A percentile compares a stretch with the other conserved stretches of the same genome.
Conservation (phyloP, 2,888 invertebrate species). For the Eudasyphora cyanicolor region DNA sequence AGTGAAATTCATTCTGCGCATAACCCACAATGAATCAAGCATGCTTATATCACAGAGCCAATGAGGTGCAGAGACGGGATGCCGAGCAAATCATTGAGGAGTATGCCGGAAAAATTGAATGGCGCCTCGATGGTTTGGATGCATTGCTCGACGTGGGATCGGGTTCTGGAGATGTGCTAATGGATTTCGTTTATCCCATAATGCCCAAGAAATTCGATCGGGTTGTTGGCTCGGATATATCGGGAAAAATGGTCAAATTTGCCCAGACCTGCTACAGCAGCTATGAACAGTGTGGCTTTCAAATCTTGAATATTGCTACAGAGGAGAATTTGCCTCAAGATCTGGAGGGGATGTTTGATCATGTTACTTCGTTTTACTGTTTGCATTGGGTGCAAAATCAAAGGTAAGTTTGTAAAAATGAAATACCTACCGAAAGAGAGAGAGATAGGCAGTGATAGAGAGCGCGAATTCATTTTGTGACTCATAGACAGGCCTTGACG, state of each 20-base stretch:
- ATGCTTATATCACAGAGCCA: constrained; percentile 85
- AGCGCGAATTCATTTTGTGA: background rate
- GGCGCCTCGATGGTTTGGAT: constrained; percentile 81
- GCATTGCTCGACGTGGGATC: constrained; percentile 87
- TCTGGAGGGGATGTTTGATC: constrained; percentile 82
- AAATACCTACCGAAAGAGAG: background rate
- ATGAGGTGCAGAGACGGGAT: constrained; percentile 86
- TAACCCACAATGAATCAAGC: constrained; percentile 84
- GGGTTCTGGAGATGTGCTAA: constrained; percentile 87
- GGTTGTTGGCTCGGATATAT: constrained; percentile 86
- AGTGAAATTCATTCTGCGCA: background rate
- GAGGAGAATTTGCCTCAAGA: constrained; percentile 79
- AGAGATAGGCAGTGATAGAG: no score
- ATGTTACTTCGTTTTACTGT: constrained; percentile 88
- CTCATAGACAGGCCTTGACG: constrained; percentile 61
- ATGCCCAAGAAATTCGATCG: constrained; percentile 82
- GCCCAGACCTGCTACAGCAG: constrained; percentile 82
- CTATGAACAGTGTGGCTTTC: constrained; percentile 78
- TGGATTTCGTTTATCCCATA: constrained; percentile 83
- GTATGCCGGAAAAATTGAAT: constrained; percentile 82
- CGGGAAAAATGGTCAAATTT: constrained; percentile 85
- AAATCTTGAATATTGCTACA: constrained; percentile 81
- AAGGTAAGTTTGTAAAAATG: constrained; percentile 58
- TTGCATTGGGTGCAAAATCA: constrained; percentile 89
- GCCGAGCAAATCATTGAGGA: constrained; percentile 85